Conservation (phyloP, 2,888 invertebrate genomes). For the Ischnura elegans region DNA sequence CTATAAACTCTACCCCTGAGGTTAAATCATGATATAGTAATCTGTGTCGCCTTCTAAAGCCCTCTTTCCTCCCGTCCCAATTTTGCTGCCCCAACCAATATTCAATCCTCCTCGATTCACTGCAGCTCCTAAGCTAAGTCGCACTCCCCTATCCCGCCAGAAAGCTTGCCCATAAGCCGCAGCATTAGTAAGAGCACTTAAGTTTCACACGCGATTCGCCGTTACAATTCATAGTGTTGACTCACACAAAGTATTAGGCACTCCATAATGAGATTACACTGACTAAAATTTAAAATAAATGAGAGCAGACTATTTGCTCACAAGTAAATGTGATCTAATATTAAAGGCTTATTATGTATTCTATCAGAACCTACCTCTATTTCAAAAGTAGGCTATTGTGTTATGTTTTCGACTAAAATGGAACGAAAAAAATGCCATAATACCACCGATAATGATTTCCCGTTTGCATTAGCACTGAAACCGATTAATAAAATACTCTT, state of each 20-base stretch:
- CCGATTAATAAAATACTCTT: too few species aligned
- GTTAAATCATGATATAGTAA: conserved; percentile 23
- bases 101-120: not conserved
- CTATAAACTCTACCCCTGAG: not conserved
- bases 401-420: too few species aligned
- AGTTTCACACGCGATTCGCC: not conserved
- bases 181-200: not conserved
- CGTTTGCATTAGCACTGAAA: too few species aligned
- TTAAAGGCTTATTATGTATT: not conserved
- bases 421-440: too few species aligned
- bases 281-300: not conserved
- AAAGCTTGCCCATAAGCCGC: not conserved
- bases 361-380: too few species aligned
- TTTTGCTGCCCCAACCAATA: not conserved
- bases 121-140: not conserved
- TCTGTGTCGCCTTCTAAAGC: not conserved
- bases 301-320: not conserved
- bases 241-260: not conserved
- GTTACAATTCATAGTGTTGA: not conserved
- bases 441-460: too few species aligned
- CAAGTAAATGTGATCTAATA: not conserved
- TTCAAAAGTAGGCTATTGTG: too few species aligned
- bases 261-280: not conserved
- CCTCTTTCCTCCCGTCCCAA: not conserved
- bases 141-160: not conserved